Conservation (phyloP, 2,888 invertebrate species). For the Torymus aiolomorphi region DNA sequence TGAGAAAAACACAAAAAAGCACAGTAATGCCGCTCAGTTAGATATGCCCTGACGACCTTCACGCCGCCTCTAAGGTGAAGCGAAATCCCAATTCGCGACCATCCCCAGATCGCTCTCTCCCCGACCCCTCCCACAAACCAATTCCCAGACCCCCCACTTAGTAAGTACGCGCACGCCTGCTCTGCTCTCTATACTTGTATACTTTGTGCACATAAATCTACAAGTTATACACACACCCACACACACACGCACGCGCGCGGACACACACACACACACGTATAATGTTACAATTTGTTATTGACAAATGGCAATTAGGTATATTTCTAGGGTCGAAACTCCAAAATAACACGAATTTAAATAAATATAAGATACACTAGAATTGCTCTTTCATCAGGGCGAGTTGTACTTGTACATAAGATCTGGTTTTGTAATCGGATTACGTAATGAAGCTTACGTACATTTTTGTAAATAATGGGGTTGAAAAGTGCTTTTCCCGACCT, state of each 20-base stretch:
- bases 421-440: background rate
- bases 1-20: conserved; percentile 1
- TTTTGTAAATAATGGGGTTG: conserved; percentile 4
- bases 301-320: background rate
- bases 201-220: background rate
- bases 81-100: conserved; percentile 35
- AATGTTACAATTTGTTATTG: background rate
- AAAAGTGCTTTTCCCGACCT: conserved; percentile 2
- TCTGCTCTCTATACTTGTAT: background rate
- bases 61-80: conserved; percentile 40
- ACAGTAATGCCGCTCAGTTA: background rate
- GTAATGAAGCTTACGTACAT: conserved; percentile 13
- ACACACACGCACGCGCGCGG: no score
- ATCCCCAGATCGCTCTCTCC: conserved; percentile 28
- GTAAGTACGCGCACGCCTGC: background rate
- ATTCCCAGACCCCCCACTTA: conserved; percentile 40
- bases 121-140: conserved; percentile 31
- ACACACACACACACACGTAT: background rate
- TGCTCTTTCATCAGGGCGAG: background rate
- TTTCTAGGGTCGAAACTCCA: background rate
- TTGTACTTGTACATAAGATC: no score
- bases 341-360: background rate
- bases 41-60: conserved; percentile 60
- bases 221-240: no score
- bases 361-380: background rate